These are phyloP conservation scores for Phyllotis vaccarum DNA, from an alignment of 2,797 vertebrate species.

Conservation along the genomic window DNA sequence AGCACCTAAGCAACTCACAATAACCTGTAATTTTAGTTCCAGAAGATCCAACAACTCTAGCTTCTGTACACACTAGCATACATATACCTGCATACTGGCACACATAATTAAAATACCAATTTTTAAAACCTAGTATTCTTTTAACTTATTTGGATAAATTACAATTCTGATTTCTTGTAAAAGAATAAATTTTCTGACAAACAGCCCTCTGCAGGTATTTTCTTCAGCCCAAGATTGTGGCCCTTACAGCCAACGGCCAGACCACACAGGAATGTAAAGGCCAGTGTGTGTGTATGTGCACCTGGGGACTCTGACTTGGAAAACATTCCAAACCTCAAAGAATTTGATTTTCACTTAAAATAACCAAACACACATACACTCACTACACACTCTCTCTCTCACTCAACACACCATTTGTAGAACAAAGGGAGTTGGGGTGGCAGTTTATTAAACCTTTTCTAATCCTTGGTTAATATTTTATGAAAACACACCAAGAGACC, in stretches of 20 bases:
- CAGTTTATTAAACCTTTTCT: not conserved
- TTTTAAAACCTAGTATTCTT: not conserved
- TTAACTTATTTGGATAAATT: slow-evolving; percentile 10
- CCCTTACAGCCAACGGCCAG: not conserved
- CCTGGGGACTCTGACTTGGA: not conserved
- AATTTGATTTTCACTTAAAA: slow-evolving; percentile 30
- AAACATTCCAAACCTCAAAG: not conserved
- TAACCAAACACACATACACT: not conserved
- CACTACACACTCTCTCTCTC: not conserved
- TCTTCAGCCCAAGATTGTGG: not conserved
- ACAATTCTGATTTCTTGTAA: slow-evolving; percentile 43
- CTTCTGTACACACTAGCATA: no score
- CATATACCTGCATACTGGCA: not conserved
- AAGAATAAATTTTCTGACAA: not conserved
- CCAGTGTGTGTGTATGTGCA: not conserved
- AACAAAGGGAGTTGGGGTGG: not conserved
- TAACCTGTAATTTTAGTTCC: not conserved
- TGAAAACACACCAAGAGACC: not conserved
- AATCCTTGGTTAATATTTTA: slow-evolving; percentile 12
- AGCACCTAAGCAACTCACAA: not conserved
- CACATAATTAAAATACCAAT: not conserved
- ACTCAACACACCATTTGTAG: slow-evolving; percentile 14
- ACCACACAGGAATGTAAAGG: not conserved
- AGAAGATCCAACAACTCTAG: not conserved
- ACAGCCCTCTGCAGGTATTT: not conserved